Percentiles rank a stretch among this genome's conserved stretches.
Conservation (phyloP, 92 coral and sea anemone genomes). For the Montipora capitata region DNA sequence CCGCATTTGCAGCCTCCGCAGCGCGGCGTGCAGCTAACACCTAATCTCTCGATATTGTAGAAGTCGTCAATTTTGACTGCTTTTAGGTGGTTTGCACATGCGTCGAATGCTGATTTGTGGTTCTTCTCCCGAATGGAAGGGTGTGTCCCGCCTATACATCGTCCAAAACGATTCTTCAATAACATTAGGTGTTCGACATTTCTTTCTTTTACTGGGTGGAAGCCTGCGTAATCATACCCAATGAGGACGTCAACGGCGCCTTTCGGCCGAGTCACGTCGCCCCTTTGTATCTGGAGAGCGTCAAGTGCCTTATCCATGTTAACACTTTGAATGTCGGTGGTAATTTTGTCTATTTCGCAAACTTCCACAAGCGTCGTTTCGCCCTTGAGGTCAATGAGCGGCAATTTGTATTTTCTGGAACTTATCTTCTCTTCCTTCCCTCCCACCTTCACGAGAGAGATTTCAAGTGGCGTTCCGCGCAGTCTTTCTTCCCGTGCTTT, state of each 20-base stretch:
- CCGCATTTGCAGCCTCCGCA: constrained; percentile 75
- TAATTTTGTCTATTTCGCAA: constrained; percentile 58
- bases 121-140: background rate
- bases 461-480: constrained; percentile 32
- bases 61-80: constrained; percentile 18
- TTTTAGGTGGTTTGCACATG: constrained; percentile 18
- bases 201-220: constrained; percentile 63
- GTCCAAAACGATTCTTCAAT: constrained; percentile 65
- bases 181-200: constrained; percentile 46
- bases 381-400: constrained; percentile 48
- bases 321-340: constrained; percentile 49
- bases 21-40: constrained; percentile 7
- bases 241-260: constrained; percentile 60
- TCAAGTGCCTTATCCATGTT: constrained; percentile 20
- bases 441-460: constrained; percentile 69
- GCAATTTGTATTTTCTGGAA: constrained; percentile 44
- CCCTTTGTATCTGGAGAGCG: constrained; percentile 40
- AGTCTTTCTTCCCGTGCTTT: constrained; percentile 54
- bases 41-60: constrained; percentile 60
- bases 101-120: background rate
- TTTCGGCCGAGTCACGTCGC: constrained; percentile 31
- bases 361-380: constrained; percentile 33
- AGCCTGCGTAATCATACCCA: constrained; percentile 53
- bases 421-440: constrained; percentile 49
- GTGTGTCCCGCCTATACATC: constrained; percentile 63